Evolutionary conservation across 2,888 invertebrate genomes (phyloP), one percentile per base, ranked within the genome.

Genomic region (Scaptomyza parva): DNA sequence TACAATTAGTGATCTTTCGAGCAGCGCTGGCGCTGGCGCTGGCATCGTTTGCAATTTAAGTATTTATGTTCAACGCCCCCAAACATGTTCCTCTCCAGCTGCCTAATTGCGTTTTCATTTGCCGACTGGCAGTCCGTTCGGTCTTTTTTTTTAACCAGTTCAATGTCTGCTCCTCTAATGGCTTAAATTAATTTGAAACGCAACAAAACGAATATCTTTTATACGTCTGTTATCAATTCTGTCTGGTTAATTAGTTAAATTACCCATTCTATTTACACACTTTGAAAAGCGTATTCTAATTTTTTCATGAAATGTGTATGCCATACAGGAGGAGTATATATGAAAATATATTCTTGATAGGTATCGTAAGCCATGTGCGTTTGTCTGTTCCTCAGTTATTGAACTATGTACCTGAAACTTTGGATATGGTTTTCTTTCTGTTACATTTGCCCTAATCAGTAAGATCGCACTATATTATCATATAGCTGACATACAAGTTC

Each of bases 1-100:
- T 89, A 90, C 90, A 89, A 90, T 89, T 89, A 89, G 88, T 88
- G 89, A 89, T 86, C 86, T 85, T 86, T 83, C 37, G 88, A 84
- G 76, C 66, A 84, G 74, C 67, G 61, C 26, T n/a, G 4, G 12
- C 28, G 28, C 28, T 9, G 28, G 28, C 24, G 12, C 12, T 76
- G 78, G 76, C 80, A 72, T 76, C 80, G 76, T 82, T 86, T 78
- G 74, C 78, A 80, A 37, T 89, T 80, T 79, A 80, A 73, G 74
- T 81, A 83, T 84, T 88, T 87, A 77, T 88, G 66, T 54, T 26
- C 65, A 11, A n/a, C 53, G 33, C 33, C 50, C 45, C 51, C 37
- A 33, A 37, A 50, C 44, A 53, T 53, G 61, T 40, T 47, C 41
- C 55, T 18, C 3, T 18, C 54, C 30, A 59, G 71, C 60, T 58